phyloP scores from a whole-genome alignment of 2,888 invertebrate species.

The Cerastis rubricosa region DNA sequence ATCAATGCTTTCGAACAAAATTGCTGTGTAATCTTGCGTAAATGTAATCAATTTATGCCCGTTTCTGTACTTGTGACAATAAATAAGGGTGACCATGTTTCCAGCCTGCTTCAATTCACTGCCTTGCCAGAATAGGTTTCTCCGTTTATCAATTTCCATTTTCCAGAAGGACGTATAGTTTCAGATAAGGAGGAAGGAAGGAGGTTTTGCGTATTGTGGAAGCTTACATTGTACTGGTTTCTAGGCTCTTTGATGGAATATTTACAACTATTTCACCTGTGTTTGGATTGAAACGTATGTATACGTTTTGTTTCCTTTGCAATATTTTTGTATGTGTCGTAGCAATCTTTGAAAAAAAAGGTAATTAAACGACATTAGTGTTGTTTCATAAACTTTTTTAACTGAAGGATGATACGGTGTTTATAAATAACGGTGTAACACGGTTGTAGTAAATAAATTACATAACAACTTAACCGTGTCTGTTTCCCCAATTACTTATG shows the following conservation, averaged over 20 bases:
- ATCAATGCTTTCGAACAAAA: too few species aligned
- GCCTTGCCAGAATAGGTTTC: constrained; percentile 27
- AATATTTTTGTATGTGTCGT: neutral
- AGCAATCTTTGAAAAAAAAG: too few species aligned
- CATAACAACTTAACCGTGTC: neutral
- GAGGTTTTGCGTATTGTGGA: too few species aligned
- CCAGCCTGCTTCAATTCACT: constrained; percentile 19
- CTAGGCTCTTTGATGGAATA: neutral
- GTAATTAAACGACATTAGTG: too few species aligned
- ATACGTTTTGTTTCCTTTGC: neutral
- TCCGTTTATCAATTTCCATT: constrained; percentile 45
- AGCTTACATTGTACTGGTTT: neutral
- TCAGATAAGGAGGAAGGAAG: too few species aligned
- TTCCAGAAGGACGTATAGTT: constrained; percentile 12
- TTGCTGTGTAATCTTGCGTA: too few species aligned
- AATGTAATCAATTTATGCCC: neutral
- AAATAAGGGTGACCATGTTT: constrained; percentile 42
- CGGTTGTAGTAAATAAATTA: too few species aligned
- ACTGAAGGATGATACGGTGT: neutral
- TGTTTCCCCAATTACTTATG: neutral
- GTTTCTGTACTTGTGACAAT: constrained; percentile 1
- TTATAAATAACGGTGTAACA: too few species aligned
- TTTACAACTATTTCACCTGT: neutral
- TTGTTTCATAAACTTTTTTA: too few species aligned
- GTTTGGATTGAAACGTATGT: neutral